Evolutionary conservation across 1,140 invertebrate species (phyloP), one percentile per base, ranked within the genome.

Genomic region (Meteorus sp.): DNA sequence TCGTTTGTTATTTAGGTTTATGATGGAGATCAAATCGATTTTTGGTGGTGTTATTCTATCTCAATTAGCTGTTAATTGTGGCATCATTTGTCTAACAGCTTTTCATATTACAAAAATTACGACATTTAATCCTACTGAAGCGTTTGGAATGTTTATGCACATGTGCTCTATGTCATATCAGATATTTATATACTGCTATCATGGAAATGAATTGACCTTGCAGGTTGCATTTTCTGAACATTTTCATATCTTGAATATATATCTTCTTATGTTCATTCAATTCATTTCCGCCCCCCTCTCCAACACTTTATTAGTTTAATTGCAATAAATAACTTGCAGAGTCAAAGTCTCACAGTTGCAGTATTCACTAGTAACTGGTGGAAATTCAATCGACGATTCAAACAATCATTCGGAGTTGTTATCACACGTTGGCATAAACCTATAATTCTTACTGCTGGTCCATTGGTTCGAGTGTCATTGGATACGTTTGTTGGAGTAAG

Each of bases 161-260:
- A 67, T 83, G 22, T 57, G 76, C 20, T 76, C 74, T 19, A 83
- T 83, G 81, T 76, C 72, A 45, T 80, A 78, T 47, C 82, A 84
- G 67, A 78, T 84, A 8, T 84, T 83, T 60, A 67, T 83, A 9
- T 83, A 80, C 62, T 84, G 82, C 33, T 83, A 82, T 67, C 78
- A 83, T 39, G 83, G 82, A 15, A 82, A 80, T 60, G 76, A 83
- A 65, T 64, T 83, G 0, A 62, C 72, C 15, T 64, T 78, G 39
- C 81, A 83, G 67, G 82, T 82, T 33, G 33, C 20, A 9, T 17
- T 54, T 57, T 27, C 2, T 20, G 4, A 23, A 41, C 27, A 15
- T 27, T 45, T 29, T 19, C 15, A 23, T 59, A 4, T 20, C 5
- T 3, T 2, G 13, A 39, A 15, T n/a, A 39, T 39, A 11, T 39